Base-by-base conservation (phyloP, 2,888 invertebrate genomes). In the Tetragnatha montana region DNA sequence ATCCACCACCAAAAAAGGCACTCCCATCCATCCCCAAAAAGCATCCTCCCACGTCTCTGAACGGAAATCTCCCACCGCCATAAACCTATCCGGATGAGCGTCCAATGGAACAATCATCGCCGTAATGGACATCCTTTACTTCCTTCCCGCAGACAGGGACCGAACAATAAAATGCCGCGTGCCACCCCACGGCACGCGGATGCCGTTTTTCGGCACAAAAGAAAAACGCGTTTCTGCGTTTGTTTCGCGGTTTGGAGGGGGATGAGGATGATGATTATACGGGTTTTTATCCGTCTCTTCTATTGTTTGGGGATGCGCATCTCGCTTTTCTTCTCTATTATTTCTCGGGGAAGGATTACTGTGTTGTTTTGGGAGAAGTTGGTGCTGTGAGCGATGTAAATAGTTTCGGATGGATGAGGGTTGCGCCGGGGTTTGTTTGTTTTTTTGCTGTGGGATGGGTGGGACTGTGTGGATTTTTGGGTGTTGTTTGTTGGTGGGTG, bases 41-140 rank as follows among this genome's bases (percentile, higher is more conserved):
- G 35, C 75, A 22, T 71, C 70, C 75, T 79, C 79, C 80, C 85
- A 70, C 70, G 8, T 49, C 47, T 80, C 10, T 21, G 79, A 17
- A 35, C 79, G 60, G 60, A 35, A 35, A 35, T 35, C 35, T 35
- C 35, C 35, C 35, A 35, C 35, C 47, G 75, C 22, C 76, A 83
- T 35, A 85, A 80, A 80, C 74, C 73, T 79, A 79, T 89, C 80
- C 85, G 75, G 74, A 75, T 68, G 70, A 69, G 69, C 79, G 75
- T 79, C 81, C 76, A 85, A 81, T 81, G 89, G 89, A 81, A 89
- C 89, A 89, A 89, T 89, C 85, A 81, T 3, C 12, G 22, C n/a
- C 8, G 75, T 85, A 85, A 89, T 85, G 85, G 89, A 85, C 85
- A 81, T 81, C 85, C 73, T 81, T 79, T 71, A 69, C 68, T 81